Evolutionary conservation across 2,888 invertebrate species (phyloP).

Genomic region (Leptopilina syphax): DNA sequence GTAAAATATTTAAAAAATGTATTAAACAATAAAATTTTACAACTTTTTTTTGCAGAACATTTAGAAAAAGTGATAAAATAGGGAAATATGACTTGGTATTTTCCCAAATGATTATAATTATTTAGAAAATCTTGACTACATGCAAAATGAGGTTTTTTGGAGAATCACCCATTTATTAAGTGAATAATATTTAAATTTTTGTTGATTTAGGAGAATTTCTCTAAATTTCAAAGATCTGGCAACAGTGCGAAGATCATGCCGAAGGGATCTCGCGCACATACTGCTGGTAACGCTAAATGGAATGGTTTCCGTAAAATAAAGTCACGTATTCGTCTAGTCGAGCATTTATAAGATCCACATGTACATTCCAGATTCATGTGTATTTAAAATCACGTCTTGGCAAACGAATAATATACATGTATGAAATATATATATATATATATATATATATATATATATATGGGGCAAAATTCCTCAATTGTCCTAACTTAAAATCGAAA

Average conservation of each 20-base stretch:
- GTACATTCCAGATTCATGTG: conserved; percentile 6
- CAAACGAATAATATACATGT: background rate
- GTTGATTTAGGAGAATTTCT: background rate
- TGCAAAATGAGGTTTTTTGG: no score
- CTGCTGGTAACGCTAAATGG: conserved; percentile 6
- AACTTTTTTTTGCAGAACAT: no score
- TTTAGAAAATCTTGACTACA: no score
- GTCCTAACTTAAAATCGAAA: no score
- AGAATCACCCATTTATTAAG: no score
- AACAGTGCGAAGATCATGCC: background rate
- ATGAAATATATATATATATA: background rate
- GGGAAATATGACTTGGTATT: no score
- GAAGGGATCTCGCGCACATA: background rate
- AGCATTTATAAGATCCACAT: conserved; percentile 25
- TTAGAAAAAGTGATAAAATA: no score
- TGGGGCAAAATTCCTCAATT: no score
- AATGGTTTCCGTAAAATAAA: conserved; percentile 26
- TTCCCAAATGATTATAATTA: no score
- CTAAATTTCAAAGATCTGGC: conserved; percentile 5
- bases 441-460: background rate
- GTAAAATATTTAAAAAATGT: no score
- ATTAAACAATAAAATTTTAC: no score
- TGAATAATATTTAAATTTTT: no score
- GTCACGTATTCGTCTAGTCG: conserved; percentile 24
- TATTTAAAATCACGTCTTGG: conserved; percentile 16